Evolutionary conservation across 2,797 vertebrate genomes (phyloP), one percentile per base, ranked within the genome.

Genomic region (Pristis pectinata): DNA sequence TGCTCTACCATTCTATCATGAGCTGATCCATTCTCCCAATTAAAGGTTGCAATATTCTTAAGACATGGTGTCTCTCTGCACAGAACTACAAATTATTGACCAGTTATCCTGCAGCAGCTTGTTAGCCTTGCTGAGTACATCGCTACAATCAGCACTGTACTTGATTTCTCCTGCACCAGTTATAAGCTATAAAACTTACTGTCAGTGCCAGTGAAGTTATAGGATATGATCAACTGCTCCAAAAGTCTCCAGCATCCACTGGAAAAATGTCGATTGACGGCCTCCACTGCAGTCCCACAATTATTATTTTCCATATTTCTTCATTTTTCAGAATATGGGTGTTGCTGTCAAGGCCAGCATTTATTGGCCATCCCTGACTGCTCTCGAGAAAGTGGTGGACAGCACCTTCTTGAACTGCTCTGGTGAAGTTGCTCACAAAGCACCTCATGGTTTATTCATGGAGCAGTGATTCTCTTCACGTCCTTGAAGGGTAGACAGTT

Each of bases 31-130:
- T n/a, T n/a, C n/a, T n/a, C n/a, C n/a, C n/a, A n/a, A n/a, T n/a
- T n/a, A 44, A 80, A 80, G 80, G 80, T 41, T 8, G 79, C 41
- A 80, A 80, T 85, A 85, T 56, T 61, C 83, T 87, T 87, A 87
- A 30, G 83, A 87, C 59, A 30, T 87, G 53, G 83, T 59, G 11
- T 59, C n/a, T 87, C 83, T 56, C 15, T n/a, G 83, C 34, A 87
- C 59, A 44, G 53, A 87, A 59, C 13, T 19, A 87, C 56, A 87
- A 87, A 87, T 87, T 59, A 59, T 87, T 87, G 53, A 87, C 83
- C 30, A 59, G 53, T 61, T 87, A 87, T 34, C 53, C 13, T 59
- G 53, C 83, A 87, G 56, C 34, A 59, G 49, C 83, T 87, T 59
- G 56, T 30, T 87, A 56, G 83, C 83, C 6, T 87, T 30, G 1